These are phyloP conservation scores for Heterocephalus glaber DNA, from an alignment of 2,113 vertebrate genomes.

Conservation along the genomic window DNA sequence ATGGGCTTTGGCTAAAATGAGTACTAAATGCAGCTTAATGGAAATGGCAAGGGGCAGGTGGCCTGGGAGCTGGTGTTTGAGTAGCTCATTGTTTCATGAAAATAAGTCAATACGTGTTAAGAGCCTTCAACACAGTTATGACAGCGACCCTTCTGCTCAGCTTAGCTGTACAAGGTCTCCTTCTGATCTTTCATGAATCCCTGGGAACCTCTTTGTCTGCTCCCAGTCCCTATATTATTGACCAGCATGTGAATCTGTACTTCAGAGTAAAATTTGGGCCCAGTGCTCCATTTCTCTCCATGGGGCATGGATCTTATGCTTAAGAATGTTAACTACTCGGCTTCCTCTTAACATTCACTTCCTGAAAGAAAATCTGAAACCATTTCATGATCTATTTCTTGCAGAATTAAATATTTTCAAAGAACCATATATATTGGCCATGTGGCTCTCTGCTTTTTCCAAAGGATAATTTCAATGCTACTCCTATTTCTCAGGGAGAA, in stretches of 20 bases:
- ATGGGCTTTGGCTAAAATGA: background rate
- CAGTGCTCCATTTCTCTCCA: background rate
- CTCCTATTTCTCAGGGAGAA: background rate
- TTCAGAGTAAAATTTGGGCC: background rate
- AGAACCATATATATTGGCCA: slow-evolving; percentile 1
- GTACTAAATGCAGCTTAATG: background rate
- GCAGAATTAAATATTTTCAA: slow-evolving; percentile 66
- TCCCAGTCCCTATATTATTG: background rate
- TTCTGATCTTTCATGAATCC: background rate
- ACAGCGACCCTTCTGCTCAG: background rate
- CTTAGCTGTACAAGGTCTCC: background rate
- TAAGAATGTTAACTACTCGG: background rate
- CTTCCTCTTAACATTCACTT: slow-evolving; percentile 35
- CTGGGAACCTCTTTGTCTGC: background rate
- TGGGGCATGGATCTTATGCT: background rate
- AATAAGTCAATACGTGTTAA: background rate
- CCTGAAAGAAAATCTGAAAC: slow-evolving; percentile 32
- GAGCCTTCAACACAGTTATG: background rate
- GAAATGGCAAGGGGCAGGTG: background rate
- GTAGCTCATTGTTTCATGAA: background rate
- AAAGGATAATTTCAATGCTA: slow-evolving; percentile 8
- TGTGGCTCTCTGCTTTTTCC: slow-evolving; percentile 16
- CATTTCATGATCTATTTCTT: background rate
- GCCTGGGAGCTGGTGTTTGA: background rate
- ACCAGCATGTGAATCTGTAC: background rate